Conservation (phyloP, 2,797 vertebrate genomes). For the Helarctos malayanus region DNA sequence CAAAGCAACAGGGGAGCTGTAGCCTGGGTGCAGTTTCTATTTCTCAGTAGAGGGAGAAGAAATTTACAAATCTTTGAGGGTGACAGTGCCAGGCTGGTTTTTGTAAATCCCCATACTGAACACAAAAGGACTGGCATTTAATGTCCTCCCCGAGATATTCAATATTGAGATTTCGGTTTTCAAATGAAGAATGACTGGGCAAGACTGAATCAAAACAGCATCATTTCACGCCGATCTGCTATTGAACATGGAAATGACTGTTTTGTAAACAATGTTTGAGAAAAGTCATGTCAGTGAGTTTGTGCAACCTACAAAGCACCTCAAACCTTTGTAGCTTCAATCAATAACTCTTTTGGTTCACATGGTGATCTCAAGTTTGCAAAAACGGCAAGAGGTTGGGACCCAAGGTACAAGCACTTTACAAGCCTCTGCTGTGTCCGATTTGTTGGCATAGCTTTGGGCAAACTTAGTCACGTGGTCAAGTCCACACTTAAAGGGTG, state of each 20-base stretch:
- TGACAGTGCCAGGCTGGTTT: background rate
- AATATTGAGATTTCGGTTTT: constrained; percentile 15
- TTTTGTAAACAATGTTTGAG: background rate
- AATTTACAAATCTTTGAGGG: background rate
- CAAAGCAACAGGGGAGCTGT: background rate
- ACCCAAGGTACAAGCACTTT: background rate
- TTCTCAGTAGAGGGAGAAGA: background rate
- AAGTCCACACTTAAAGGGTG: background rate
- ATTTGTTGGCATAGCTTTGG: too few relatives aligned
- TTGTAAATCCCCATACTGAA: background rate
- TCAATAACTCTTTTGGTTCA: background rate
- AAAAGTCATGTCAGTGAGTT: background rate
- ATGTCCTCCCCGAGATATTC: background rate
- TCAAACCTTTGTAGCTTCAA: background rate
- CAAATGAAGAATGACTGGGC: background rate
- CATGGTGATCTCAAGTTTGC: background rate
- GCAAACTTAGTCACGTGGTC: background rate
- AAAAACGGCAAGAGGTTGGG: background rate
- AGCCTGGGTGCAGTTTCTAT: background rate
- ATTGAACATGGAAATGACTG: background rate
- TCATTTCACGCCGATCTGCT: background rate
- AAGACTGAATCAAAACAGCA: background rate
- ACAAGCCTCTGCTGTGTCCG: background rate
- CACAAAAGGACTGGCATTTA: background rate
- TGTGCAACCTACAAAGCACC: background rate